Evolutionary conservation across 2,888 invertebrate genomes (phyloP), one percentile per base, ranked within the genome.

Genomic region (Podotricha telesiphe): DNA sequence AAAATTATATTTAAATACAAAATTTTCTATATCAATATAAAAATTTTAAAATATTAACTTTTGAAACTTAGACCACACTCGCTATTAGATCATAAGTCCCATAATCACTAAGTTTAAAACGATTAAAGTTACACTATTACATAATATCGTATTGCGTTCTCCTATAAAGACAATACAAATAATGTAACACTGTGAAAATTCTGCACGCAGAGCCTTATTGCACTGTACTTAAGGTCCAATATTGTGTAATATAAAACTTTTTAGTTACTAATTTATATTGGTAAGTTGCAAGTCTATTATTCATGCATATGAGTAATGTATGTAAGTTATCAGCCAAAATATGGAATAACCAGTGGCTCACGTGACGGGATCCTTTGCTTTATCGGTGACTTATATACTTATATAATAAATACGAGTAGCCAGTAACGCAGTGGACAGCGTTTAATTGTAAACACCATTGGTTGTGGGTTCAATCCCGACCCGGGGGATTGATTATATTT

Each of bases 281-380:
- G 61, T 61, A 51, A 40, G 22, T 13, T 34, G 67, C 72, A 45
- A 66, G 73, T 66, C 76, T 79, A 79, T 85, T 83, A 82, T 79
- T 84, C 81, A 82, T 76, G 72, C 69, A 77, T 58, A 70, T 84
- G 83, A 85, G 78, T 85, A 85, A 86, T 83, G 76, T 76, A 75
- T 72, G 77, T 70, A 72, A 75, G 78, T 78, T 83, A 82, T 84
- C 80, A 77, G 79, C 79, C 79, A 80, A 77, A 78, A 78, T 77
- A 75, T 75, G 83, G 85, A 76, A 82, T 82, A 81, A 82, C 81
- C 77, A 69, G 71, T 67, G 75, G 70, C 66, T 72, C 72, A 71
- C 71, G 71, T 71, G 71, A 62, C 66, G 51, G 55, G 58, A 66
- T 51, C 62, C 51, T 56, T 61, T 58, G 62, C 45, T n/a, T 59